Percentiles rank a stretch among this genome's conserved stretches.
phyloP scores from a whole-genome alignment of 1,140 invertebrate genomes.

The Colletes gigas region DNA sequence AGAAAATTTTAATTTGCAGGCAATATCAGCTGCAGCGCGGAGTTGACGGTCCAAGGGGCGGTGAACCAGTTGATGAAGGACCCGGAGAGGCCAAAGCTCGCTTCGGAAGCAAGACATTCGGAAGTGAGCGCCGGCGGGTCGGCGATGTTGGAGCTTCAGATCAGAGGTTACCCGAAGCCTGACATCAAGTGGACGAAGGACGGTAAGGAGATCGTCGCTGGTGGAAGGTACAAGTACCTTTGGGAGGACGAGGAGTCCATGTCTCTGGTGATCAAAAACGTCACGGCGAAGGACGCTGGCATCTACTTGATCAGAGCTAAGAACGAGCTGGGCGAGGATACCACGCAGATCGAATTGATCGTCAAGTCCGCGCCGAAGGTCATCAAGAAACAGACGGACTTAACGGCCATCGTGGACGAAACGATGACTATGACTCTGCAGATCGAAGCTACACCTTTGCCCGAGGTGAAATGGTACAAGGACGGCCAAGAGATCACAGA shows the following conservation, averaged over 20 bases:
- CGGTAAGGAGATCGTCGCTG: constrained; percentile 89
- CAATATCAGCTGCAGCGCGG: constrained; percentile 96
- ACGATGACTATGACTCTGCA: constrained; percentile 88
- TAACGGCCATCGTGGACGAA: constrained; percentile 86
- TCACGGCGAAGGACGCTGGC: constrained; percentile 91
- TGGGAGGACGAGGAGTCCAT: constrained; percentile 96
- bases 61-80: constrained; percentile 91
- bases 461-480: constrained; percentile 92
- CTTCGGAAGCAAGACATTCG: constrained; percentile 87
- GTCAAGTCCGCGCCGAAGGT: constrained; percentile 93
- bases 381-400: constrained; percentile 89
- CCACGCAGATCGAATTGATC: constrained; percentile 87
- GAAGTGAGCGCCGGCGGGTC: constrained; percentile 92
- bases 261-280: constrained; percentile 94
- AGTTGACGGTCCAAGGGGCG: constrained; percentile 94
- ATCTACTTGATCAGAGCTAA: constrained; percentile 91
- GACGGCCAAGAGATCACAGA: constrained; percentile 89
- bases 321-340: constrained; percentile 94
- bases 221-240: constrained; percentile 90
- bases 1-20: constrained; percentile 81
- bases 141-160: constrained; percentile 95
- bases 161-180: constrained; percentile 97
- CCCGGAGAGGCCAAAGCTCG: constrained; percentile 89
- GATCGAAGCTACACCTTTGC: constrained; percentile 91
- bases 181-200: constrained; percentile 94